Conservation (phyloP, 2,888 invertebrate species). For the Chrysina gloriosa region DNA sequence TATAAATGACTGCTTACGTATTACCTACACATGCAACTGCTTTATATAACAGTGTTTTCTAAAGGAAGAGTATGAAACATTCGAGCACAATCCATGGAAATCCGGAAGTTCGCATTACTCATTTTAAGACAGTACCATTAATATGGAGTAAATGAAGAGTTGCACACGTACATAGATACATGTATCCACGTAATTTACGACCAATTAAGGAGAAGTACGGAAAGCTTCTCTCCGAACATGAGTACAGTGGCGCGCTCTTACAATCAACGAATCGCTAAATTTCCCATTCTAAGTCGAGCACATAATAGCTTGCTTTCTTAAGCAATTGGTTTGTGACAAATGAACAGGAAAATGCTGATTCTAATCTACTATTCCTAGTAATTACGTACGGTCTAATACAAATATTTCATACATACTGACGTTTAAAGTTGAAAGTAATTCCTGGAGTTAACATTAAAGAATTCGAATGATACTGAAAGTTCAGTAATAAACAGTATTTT, state of each 20-base stretch:
- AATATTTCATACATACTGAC: too few relatives aligned
- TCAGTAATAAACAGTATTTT: too few relatives aligned
- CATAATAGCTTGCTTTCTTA: too few relatives aligned
- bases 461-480: too few relatives aligned
- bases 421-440: too few relatives aligned
- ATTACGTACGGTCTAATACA: too few relatives aligned
- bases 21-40: background rate
- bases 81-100: background rate
- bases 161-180: conserved; percentile 11
- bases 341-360: too few relatives aligned
- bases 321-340: too few relatives aligned
- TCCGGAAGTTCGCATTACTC: conserved; percentile 16
- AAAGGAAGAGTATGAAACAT: background rate
- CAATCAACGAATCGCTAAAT: conserved; percentile 2
- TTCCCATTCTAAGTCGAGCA: too few relatives aligned
- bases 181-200: conserved; percentile 16
- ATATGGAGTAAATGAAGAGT: conserved; percentile 30
- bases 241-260: background rate
- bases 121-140: conserved; percentile 26
- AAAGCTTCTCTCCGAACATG: background rate
- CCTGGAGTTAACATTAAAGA: too few relatives aligned
- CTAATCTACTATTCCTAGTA: too few relatives aligned
- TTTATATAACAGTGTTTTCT: background rate
- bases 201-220: conserved; percentile 19
- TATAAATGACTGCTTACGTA: background rate